phyloP scores from a whole-genome alignment of 1,140 invertebrate species.

The Orchestia grillus region DNA sequence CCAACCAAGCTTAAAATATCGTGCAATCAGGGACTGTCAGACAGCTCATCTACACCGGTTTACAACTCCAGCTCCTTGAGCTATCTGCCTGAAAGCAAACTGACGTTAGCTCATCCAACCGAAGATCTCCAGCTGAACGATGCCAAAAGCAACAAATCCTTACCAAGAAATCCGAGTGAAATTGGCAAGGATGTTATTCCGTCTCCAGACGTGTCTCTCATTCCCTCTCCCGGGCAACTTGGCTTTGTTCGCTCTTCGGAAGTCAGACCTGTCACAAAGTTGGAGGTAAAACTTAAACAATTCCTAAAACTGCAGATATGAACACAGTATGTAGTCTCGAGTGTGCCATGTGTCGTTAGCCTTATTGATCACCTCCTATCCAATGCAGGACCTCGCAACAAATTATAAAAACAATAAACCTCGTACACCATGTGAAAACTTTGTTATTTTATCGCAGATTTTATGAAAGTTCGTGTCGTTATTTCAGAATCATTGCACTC shows the following conservation, averaged over 20 bases:
- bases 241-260: slow-evolving; percentile 54
- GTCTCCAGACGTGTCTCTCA: neutral
- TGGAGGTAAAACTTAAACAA: slow-evolving; percentile 17
- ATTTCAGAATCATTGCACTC: too few species aligned
- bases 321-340: neutral
- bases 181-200: neutral
- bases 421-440: too few species aligned
- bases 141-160: slow-evolving; percentile 24
- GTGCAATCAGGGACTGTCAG: slow-evolving; percentile 44
- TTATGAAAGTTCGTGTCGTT: too few species aligned
- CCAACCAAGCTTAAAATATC: slow-evolving; percentile 39
- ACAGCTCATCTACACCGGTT: slow-evolving; percentile 39
- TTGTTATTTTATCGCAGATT: too few species aligned
- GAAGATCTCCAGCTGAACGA: slow-evolving; percentile 3
- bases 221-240: neutral
- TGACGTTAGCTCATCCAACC: neutral
- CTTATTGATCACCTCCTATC: too few species aligned
- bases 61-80: slow-evolving; percentile 31
- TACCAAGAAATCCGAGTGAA: slow-evolving; percentile 4
- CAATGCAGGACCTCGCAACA: too few species aligned
- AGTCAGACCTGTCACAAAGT: slow-evolving; percentile 36
- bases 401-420: too few species aligned
- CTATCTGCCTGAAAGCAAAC: slow-evolving; percentile 10
- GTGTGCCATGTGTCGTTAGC: neutral
- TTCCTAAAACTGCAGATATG: neutral